A percentile compares a stretch with the other conserved stretches of the same genome.
Evolutionary conservation across 1,140 invertebrate species (phyloP).

Genomic region (Telenomus remus): DNA sequence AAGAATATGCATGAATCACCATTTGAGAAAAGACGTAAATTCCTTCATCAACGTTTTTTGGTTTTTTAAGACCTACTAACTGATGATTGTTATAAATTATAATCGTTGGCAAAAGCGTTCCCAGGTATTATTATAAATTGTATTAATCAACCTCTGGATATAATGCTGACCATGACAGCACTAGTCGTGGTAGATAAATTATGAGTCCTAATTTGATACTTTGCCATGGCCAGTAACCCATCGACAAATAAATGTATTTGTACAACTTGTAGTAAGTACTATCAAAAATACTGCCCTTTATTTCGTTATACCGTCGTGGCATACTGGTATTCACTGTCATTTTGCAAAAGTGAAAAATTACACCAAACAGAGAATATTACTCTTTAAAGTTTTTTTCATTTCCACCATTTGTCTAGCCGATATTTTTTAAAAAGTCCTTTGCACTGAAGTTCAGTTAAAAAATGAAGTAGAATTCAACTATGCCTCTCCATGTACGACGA

Average conservation of each 20-base stretch:
- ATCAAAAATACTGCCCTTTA: slow-evolving; percentile 25
- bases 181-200: slow-evolving; percentile 31
- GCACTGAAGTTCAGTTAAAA: too few species aligned
- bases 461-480: too few species aligned
- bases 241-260: slow-evolving; percentile 38
- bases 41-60: slow-evolving; percentile 28
- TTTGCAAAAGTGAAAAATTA: too few species aligned
- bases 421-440: too few species aligned
- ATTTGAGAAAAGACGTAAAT: slow-evolving; percentile 40
- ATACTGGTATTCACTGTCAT: too few species aligned
- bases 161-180: slow-evolving; percentile 33
- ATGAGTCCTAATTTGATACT: slow-evolving; percentile 24
- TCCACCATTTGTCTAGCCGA: too few species aligned
- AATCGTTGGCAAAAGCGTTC: too few species aligned
- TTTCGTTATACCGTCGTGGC: not conserved
- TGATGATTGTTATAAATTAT: slow-evolving; percentile 1
- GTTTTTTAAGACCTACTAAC: slow-evolving; percentile 14
- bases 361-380: too few species aligned
- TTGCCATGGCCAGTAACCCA: slow-evolving; percentile 45
- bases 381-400: too few species aligned
- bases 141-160: slow-evolving; percentile 32
- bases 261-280: slow-evolving; percentile 30
- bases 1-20: slow-evolving; percentile 25
- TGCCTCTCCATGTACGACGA: too few species aligned
- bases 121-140: too few species aligned